These are phyloP conservation scores for Ophioninae sp. DNA, from an alignment of 2,888 invertebrate genomes.

Conservation along the genomic window DNA sequence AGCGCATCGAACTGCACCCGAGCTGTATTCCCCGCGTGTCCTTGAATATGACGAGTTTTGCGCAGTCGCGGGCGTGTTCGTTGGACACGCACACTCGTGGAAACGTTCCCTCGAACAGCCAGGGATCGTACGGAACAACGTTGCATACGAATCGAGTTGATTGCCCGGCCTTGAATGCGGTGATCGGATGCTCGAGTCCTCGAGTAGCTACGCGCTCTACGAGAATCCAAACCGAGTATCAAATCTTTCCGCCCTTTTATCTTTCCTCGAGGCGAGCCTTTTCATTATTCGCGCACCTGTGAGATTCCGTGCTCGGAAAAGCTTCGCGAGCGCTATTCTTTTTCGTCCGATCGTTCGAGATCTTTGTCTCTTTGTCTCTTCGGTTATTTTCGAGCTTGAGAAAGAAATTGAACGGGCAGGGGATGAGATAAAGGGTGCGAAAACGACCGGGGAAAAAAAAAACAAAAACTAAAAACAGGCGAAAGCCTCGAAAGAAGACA, in stretches of 20 bases:
- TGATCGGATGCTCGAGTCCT: constrained; percentile 71
- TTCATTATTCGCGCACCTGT: constrained; percentile 16
- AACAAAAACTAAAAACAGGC: too few relatives aligned
- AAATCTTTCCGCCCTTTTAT: constrained; percentile 5
- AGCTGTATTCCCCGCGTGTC: constrained; percentile 43
- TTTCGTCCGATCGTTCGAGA: not conserved
- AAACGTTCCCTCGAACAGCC: not conserved
- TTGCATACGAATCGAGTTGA: constrained; percentile 70
- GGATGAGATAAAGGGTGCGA: constrained; percentile 61
- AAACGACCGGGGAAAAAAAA: constrained; percentile 53
- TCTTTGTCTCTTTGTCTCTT: constrained; percentile 55
- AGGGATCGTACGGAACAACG: constrained; percentile 7
- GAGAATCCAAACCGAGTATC: constrained; percentile 47
- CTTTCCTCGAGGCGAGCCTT: constrained; percentile 16
- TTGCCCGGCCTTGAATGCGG: constrained; percentile 78
- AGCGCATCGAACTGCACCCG: constrained; percentile 62
- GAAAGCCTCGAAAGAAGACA: constrained; percentile 15
- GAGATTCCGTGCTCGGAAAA: constrained; percentile 25
- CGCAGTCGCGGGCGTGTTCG: not conserved
- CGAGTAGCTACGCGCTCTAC: constrained; percentile 45
- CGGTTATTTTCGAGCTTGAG: constrained; percentile 67
- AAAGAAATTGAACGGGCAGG: constrained; percentile 54
- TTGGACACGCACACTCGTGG: not conserved
- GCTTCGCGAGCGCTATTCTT: not conserved
- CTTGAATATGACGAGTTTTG: constrained; percentile 68